Percentiles rank a stretch among this genome's conserved stretches.
Conservation (phyloP, 1,140 invertebrate species). For the Heliconius hermathena region DNA sequence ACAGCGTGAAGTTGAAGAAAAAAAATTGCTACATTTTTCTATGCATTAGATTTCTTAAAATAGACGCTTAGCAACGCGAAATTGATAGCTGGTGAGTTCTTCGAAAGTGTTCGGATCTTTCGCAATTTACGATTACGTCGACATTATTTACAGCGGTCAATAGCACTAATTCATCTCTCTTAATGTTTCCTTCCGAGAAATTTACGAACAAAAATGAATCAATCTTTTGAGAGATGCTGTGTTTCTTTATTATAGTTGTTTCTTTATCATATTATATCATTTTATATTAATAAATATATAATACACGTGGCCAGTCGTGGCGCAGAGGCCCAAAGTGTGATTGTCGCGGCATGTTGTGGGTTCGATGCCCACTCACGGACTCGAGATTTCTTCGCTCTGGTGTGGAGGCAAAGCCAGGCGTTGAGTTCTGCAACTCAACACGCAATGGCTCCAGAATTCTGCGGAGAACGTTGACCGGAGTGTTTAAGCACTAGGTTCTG, state of each 20-base stretch:
- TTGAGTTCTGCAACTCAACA: too few relatives aligned
- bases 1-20: background rate
- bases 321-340: too few relatives aligned
- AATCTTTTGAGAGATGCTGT: background rate
- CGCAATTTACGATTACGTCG: slow-evolving; percentile 15
- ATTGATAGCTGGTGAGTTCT: slow-evolving; percentile 31
- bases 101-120: slow-evolving; percentile 24
- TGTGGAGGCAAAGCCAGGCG: too few relatives aligned
- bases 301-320: too few relatives aligned
- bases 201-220: background rate
- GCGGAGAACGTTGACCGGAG: too few relatives aligned
- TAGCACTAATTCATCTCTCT: slow-evolving; percentile 21
- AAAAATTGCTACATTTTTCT: background rate
- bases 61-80: slow-evolving; percentile 24
- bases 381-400: too few relatives aligned
- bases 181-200: slow-evolving; percentile 3
- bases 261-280: background rate
- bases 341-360: too few relatives aligned
- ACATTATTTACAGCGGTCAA: slow-evolving; percentile 18
- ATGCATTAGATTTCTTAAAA: slow-evolving; percentile 39
- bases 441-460: too few relatives aligned
- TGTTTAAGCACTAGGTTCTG: too few relatives aligned
- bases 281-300: too few relatives aligned
- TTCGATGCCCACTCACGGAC: too few relatives aligned
- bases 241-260: background rate